Evolutionary conservation across 2,113 vertebrate genomes (phyloP), one percentile per base, ranked within the genome.

Genomic region (Anser brachyrhynchus): DNA sequence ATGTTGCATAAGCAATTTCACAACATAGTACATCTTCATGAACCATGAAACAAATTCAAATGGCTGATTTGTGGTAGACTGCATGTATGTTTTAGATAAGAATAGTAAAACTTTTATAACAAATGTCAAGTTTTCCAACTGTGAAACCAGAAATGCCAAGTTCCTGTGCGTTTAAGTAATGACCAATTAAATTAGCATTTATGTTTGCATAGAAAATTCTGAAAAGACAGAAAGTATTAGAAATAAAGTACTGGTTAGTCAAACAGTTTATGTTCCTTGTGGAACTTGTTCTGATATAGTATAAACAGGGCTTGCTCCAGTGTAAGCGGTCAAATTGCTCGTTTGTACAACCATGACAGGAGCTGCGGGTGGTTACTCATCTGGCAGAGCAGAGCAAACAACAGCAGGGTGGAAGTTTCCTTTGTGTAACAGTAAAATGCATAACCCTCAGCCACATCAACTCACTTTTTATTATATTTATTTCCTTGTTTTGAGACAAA

Each of bases 151-250:
- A 82, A 28, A 3, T 0, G 2, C 29, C 39, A 82, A 44, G 52
- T 82, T 84, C 33, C 86, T 23, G 10, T 52, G 21, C 3, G 91
- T 91, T 82, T 61, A 89, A 89, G 73, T 87, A 85, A 84, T 54
- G 33, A 5, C 20, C 28, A 73, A 58, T 66, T 73, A 92, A 93
- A 65, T 82, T 25, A 79, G 69, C 84, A 78, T 79, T 77, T 57
- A 3, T 95, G 84, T 95, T 96, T 95, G 65, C 54, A 65, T 1
- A 83, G 87, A 92, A 93, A 96, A 93, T 92, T 95, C 91, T 95
- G 87, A 89, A 84, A 55, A 75, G 81, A 73, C 91, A 93, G 84
- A 78, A 91, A 72, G 49, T 31, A 44, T 95, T 91, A 70, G 73
- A 89, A 95, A 84, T 72, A 95, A 93, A 84, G 17, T 31, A 84